Percentiles rank a stretch among this genome's conserved stretches.
These are phyloP conservation scores for Platichthys flesus DNA, from an alignment of 2,113 vertebrate genomes.

Conservation along the genomic window DNA sequence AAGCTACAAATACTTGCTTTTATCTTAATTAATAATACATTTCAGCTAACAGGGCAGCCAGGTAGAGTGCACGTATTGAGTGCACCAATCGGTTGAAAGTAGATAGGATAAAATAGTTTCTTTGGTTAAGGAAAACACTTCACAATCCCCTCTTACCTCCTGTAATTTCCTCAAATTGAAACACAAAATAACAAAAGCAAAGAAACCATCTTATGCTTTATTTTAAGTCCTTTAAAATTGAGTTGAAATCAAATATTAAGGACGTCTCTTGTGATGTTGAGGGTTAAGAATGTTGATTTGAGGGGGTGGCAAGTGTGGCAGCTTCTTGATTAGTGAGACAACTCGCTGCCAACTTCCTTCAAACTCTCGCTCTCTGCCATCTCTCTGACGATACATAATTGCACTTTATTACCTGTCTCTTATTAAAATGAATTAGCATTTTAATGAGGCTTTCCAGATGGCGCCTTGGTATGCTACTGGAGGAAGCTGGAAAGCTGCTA, in stretches of 20 bases:
- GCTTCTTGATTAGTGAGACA: slow-evolving; percentile 71
- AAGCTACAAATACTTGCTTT: neutral
- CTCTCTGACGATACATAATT: slow-evolving; percentile 84
- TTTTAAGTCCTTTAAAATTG: slow-evolving; percentile 18
- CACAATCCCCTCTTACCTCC: neutral
- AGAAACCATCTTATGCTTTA: neutral
- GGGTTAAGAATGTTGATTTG: slow-evolving; percentile 54
- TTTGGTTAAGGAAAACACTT: neutral
- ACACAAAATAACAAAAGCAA: neutral
- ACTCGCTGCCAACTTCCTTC: slow-evolving; percentile 63
- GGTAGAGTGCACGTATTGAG: neutral
- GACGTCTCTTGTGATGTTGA: slow-evolving; percentile 23
- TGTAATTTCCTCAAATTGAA: slow-evolving; percentile 11
- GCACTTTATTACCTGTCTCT: slow-evolving; percentile 87
- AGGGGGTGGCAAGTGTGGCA: slow-evolving; percentile 48
- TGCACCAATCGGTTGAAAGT: neutral
- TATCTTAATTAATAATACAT: neutral
- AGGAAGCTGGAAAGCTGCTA: slow-evolving; percentile 62
- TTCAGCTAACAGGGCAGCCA: neutral
- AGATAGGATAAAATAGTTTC: neutral
- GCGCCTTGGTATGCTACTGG: slow-evolving; percentile 75
- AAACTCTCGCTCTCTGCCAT: slow-evolving; percentile 70
- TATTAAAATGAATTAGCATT: slow-evolving; percentile 91
- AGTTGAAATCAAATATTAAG: slow-evolving; percentile 45
- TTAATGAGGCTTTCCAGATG: slow-evolving; percentile 85